Conservation (phyloP, 1,140 invertebrate species). For the Lepidurus packardi region DNA sequence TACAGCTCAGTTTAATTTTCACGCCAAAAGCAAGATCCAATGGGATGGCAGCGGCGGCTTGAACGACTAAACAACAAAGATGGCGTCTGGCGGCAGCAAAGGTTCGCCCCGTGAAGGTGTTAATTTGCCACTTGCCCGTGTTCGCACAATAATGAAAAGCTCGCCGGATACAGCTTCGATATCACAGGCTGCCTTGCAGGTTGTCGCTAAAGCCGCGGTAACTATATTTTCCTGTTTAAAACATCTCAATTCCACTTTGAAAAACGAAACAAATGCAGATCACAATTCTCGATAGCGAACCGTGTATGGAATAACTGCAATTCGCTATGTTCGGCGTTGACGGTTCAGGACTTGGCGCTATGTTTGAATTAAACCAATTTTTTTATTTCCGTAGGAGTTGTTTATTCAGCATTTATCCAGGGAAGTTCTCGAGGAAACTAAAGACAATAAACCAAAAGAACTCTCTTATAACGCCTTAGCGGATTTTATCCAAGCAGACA, state of each 20-base stretch:
- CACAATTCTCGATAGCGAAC: background rate
- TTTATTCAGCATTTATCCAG: background rate
- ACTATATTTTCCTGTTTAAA: background rate
- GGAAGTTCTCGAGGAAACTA: background rate
- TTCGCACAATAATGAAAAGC: conserved; percentile 9
- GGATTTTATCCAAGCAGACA: background rate
- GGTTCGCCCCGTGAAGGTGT: background rate
- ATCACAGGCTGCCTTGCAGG: background rate
- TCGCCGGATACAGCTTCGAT: background rate
- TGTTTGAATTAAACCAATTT: background rate
- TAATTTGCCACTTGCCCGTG: background rate
- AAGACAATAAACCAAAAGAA: background rate
- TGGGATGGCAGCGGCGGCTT: background rate
- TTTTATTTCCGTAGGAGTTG: background rate
- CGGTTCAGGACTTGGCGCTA: background rate
- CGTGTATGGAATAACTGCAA: background rate
- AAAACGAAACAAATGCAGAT: background rate
- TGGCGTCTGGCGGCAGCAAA: conserved; percentile 10
- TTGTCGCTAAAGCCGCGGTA: conserved; percentile 1
- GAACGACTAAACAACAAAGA: background rate
- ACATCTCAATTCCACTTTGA: background rate
- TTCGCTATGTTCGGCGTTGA: background rate
- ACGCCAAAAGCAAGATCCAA: background rate
- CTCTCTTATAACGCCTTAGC: conserved; percentile 4
- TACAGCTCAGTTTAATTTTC: background rate